A percentile compares a stretch with the other conserved stretches of the same genome.
These are phyloP conservation scores for Agonum fuliginosum DNA, from an alignment of 2,888 invertebrate genomes.

Conservation along the genomic window DNA sequence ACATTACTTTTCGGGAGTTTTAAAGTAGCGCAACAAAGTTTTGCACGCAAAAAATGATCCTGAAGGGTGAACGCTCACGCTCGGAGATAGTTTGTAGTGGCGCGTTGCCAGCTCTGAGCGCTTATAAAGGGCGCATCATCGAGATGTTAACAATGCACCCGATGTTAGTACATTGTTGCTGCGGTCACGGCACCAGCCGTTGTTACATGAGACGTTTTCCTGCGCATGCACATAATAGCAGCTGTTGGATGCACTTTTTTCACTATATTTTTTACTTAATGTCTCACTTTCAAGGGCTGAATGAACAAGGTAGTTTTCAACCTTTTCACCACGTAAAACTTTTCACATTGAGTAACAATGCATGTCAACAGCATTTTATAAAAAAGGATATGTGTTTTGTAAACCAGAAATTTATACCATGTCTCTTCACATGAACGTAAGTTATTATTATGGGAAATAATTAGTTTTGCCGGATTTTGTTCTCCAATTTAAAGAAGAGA, in stretches of 20 bases:
- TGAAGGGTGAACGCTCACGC: neutral
- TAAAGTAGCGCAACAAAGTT: slow-evolving; percentile 65
- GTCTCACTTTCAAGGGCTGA: slow-evolving; percentile 17
- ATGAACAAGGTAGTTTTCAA: slow-evolving; percentile 1
- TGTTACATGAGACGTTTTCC: slow-evolving; percentile 1
- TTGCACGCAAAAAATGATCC: slow-evolving; percentile 61
- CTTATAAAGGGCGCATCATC: slow-evolving; percentile 18
- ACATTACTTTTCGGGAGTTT: slow-evolving; percentile 66
- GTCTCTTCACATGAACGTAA: too few relatives aligned
- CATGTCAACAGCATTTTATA: neutral
- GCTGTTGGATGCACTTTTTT: neutral
- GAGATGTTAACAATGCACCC: slow-evolving; percentile 20
- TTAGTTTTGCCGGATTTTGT: too few relatives aligned
- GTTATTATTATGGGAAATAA: too few relatives aligned
- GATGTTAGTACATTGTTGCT: slow-evolving; percentile 23
- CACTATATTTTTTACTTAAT: slow-evolving; percentile 4
- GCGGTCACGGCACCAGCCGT: slow-evolving; percentile 16
- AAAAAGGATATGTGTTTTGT: too few relatives aligned
- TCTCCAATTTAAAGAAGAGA: too few relatives aligned
- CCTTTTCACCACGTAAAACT: slow-evolving; percentile 12
- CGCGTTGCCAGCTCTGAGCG: slow-evolving; percentile 1
- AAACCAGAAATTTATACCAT: too few relatives aligned
- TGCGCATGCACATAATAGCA: slow-evolving; percentile 6
- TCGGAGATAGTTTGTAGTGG: slow-evolving; percentile 3
- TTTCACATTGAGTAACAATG: neutral